These are phyloP conservation scores for Struthio camelus DNA, from an alignment of 2,113 vertebrate species.

Conservation along the genomic window DNA sequence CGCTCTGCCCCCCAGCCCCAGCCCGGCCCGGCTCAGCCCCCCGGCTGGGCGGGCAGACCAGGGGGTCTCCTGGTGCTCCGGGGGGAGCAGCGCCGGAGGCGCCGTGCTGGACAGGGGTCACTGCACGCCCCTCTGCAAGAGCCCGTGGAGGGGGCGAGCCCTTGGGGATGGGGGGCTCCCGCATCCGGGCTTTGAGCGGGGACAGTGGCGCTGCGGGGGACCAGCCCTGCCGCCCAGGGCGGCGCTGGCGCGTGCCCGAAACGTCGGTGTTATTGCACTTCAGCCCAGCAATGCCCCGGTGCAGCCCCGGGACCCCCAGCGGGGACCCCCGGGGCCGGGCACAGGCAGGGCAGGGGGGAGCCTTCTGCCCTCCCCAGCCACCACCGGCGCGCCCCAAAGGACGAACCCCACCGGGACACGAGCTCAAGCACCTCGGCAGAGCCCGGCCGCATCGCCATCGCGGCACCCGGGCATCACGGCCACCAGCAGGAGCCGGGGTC, in stretches of 20 bases:
- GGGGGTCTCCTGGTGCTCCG: neutral
- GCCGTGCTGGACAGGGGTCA: neutral
- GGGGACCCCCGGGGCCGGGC: neutral
- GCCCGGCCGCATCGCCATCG: too few relatives aligned
- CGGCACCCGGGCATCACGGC: accelerated
- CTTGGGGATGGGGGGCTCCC: neutral
- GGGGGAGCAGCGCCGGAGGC: neutral
- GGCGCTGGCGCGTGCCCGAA: neutral
- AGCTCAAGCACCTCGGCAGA: neutral
- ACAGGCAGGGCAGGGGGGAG: neutral
- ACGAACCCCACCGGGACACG: neutral
- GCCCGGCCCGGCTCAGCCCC: neutral
- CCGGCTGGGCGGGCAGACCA: neutral
- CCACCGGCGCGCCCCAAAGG: neutral
- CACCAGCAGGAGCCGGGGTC: neutral
- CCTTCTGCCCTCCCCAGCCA: too few relatives aligned
- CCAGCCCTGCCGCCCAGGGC: neutral
- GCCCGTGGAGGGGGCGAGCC: neutral
- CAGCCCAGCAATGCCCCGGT: neutral
- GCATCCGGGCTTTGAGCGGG: neutral
- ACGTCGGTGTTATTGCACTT: constrained; percentile 38
- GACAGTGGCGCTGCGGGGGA: neutral
- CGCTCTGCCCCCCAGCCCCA: neutral
- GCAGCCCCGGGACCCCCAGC: neutral
- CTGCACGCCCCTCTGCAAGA: neutral